Conservation (phyloP, 2,888 invertebrate species). For the Sthenelais limicola region DNA sequence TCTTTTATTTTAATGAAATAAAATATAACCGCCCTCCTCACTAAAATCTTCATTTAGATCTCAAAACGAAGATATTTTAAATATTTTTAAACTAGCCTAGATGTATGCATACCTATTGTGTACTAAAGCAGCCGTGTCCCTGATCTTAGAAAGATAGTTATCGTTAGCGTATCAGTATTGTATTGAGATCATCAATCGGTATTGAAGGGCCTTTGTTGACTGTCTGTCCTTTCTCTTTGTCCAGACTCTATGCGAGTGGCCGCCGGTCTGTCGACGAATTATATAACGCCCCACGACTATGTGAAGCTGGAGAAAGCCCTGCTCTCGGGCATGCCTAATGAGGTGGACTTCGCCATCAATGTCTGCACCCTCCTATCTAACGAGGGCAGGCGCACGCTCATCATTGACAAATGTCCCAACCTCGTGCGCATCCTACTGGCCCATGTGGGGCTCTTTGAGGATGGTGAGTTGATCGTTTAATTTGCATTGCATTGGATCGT, state of each 20-base stretch:
- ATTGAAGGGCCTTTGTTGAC: no score
- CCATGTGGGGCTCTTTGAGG: conserved; percentile 94
- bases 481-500: no score
- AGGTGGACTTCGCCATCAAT: conserved; percentile 98
- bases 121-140: no score
- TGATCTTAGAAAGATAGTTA: no score
- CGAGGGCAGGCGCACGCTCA: conserved; percentile 90
- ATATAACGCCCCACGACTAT: conserved; percentile 78
- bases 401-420: conserved; percentile 87
- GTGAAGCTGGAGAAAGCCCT: conserved; percentile 91
- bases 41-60: no score
- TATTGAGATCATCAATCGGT: no score
- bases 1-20: no score
- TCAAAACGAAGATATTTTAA: no score
- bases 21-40: no score
- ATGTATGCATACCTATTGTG: no score
- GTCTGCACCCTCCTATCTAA: conserved; percentile 96
- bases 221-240: neutral
- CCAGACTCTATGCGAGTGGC: conserved; percentile 74
- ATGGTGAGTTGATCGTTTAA: conserved; percentile 76
- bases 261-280: conserved; percentile 80
- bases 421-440: conserved; percentile 91
- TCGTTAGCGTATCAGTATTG: neutral
- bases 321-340: conserved; percentile 96
- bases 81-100: no score